A percentile compares a stretch with the other conserved stretches of the same genome.
Evolutionary conservation across 1,140 invertebrate species (phyloP).

Genomic region (Diplogasteroides magnus): DNA sequence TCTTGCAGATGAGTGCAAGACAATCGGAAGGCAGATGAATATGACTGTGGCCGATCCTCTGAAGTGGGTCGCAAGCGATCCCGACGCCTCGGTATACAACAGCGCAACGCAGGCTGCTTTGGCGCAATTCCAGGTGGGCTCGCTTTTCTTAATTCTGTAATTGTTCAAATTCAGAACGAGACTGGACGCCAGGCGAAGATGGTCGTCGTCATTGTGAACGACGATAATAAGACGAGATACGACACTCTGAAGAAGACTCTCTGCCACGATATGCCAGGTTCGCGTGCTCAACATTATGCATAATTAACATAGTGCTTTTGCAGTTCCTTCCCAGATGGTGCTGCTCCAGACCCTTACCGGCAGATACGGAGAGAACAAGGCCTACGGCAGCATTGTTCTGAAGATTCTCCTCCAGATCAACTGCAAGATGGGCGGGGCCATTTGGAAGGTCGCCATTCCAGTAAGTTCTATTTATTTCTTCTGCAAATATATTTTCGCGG

Average conservation of each 20-base stretch:
- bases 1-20: too few species aligned
- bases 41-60: too few species aligned
- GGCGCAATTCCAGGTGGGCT: not conserved
- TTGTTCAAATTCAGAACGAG: too few species aligned
- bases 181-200: constrained; percentile 16
- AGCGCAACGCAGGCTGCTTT: too few species aligned
- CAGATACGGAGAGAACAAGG: constrained; percentile 23
- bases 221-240: constrained; percentile 29
- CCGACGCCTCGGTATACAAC: too few species aligned
- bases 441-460: constrained; percentile 20
- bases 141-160: too few species aligned
- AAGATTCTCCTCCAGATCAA: constrained; percentile 26
- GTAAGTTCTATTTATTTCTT: constrained; percentile 5
- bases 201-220: constrained; percentile 18
- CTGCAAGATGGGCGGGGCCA: constrained; percentile 26
- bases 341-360: constrained; percentile 16
- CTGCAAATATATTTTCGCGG: not conserved
- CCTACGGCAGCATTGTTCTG: constrained; percentile 24
- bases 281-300: too few species aligned
- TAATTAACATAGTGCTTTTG: too few species aligned
- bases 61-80: too few species aligned
- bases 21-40: too few species aligned
- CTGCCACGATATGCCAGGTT: too few species aligned
- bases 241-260: constrained; percentile 25
- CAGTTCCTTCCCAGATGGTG: constrained; percentile 18